A percentile compares a stretch with the other conserved stretches of the same genome.
phyloP scores from a whole-genome alignment of 2,888 invertebrate genomes.

The Stenichneumon culpator region DNA sequence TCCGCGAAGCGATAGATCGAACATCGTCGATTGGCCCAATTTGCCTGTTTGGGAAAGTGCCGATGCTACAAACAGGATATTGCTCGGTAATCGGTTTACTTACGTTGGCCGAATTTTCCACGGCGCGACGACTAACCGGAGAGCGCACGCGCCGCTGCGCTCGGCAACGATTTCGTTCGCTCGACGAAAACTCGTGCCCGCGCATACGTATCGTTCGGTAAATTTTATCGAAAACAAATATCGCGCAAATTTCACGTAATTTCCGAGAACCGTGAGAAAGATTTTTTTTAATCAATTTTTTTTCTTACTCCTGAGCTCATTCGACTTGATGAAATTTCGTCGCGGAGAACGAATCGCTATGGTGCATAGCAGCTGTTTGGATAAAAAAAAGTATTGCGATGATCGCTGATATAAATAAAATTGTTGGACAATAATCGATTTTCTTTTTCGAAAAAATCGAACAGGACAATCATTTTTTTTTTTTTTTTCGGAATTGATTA shows the following conservation, averaged over 20 bases:
- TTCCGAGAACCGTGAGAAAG: no score
- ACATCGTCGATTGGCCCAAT: constrained; percentile 71
- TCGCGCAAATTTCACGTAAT: no score
- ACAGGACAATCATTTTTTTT: not conserved
- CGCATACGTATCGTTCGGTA: no score
- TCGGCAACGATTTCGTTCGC: not conserved
- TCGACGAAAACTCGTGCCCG: not conserved
- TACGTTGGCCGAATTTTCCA: constrained; percentile 58
- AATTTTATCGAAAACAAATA: no score
- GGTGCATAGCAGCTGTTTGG: not conserved
- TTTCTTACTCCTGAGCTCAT: no score
- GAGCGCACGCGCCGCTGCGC: constrained; percentile 4
- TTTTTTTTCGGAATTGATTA: not conserved
- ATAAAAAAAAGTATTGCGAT: no score
- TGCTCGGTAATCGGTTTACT: constrained; percentile 69
- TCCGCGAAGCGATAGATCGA: constrained; percentile 44
- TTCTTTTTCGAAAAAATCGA: not conserved
- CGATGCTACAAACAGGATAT: constrained; percentile 66
- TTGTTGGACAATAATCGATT: no score
- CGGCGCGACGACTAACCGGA: constrained; percentile 28
- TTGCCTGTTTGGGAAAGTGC: constrained; percentile 62
- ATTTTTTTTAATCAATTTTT: no score
- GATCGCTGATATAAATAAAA: no score
- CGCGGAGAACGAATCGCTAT: not conserved
- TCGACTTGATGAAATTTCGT: no score